These are phyloP conservation scores for Mesoclemmys tuberculata DNA, from an alignment of 2,113 vertebrate genomes.

Conservation along the genomic window DNA sequence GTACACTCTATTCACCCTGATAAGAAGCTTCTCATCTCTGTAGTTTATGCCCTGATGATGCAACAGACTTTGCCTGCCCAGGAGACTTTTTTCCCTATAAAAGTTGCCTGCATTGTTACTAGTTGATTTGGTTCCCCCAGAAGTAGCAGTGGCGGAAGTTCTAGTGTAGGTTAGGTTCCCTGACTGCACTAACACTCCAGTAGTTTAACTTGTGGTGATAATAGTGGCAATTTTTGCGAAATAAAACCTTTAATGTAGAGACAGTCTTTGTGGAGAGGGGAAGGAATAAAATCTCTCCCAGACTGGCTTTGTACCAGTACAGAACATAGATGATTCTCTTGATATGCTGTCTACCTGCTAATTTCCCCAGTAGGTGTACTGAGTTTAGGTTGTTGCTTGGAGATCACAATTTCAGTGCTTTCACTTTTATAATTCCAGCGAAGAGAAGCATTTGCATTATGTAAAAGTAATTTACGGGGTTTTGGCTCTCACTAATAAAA, in stretches of 20 bases:
- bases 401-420: neutral
- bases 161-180: neutral
- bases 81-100: neutral
- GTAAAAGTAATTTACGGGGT: accelerated
- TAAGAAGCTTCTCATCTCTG: neutral
- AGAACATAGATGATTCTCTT: neutral
- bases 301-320: neutral
- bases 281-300: neutral
- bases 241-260: neutral
- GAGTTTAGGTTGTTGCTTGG: neutral
- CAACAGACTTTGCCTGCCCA: no score
- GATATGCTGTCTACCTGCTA: neutral
- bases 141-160: neutral
- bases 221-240: neutral
- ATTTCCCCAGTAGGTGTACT: neutral
- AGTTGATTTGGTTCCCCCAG: neutral
- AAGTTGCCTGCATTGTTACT: neutral
- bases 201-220: neutral
- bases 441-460: neutral
- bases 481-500: neutral
- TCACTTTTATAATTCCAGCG: neutral
- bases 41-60: neutral
- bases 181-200: neutral
- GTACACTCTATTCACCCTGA: neutral
- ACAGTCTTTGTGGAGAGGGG: neutral